Percentiles rank a stretch among this genome's conserved stretches.
These are phyloP conservation scores for Chionoecetes opilio DNA, from an alignment of 1,140 invertebrate species.

Conservation along the genomic window DNA sequence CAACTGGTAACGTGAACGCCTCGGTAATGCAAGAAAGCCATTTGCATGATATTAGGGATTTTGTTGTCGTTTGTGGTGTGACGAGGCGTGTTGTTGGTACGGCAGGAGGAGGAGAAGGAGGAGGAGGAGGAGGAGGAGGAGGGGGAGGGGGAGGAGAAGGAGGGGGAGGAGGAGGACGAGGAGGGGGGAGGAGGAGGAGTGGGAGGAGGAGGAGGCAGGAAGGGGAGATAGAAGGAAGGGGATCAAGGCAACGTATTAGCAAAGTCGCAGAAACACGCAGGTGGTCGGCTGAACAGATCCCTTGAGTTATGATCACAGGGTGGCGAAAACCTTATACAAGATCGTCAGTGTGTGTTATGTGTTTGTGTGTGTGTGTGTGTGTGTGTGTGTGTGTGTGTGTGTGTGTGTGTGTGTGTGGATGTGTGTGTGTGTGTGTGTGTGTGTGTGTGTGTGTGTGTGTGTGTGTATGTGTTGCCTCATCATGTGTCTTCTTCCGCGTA, in stretches of 20 bases:
- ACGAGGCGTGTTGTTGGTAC: neutral
- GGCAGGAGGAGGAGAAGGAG: neutral
- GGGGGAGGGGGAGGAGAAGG: neutral
- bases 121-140: neutral
- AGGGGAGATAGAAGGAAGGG: neutral
- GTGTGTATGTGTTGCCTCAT: neutral
- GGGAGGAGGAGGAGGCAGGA: neutral
- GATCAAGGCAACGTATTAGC: neutral
- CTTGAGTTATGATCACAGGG: neutral
- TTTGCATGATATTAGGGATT: slow-evolving; percentile 4
- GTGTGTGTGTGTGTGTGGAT: slow-evolving; percentile 47
- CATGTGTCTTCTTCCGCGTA: neutral
- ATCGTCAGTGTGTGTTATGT: slow-evolving; percentile 13
- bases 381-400: slow-evolving; percentile 55
- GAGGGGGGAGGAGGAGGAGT: no score
- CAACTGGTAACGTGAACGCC: neutral
- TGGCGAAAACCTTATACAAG: neutral
- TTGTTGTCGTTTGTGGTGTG: neutral
- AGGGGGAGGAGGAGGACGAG: neutral
- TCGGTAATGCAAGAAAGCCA: neutral
- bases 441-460: slow-evolving; percentile 42
- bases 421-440: slow-evolving; percentile 56
- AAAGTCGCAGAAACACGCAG: neutral
- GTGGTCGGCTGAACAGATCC: neutral
- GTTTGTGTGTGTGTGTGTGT: no score